Evolutionary conservation across 2,797 vertebrate genomes (phyloP), one percentile per base, ranked within the genome.

Genomic region (Cercopithecus neglectus): DNA sequence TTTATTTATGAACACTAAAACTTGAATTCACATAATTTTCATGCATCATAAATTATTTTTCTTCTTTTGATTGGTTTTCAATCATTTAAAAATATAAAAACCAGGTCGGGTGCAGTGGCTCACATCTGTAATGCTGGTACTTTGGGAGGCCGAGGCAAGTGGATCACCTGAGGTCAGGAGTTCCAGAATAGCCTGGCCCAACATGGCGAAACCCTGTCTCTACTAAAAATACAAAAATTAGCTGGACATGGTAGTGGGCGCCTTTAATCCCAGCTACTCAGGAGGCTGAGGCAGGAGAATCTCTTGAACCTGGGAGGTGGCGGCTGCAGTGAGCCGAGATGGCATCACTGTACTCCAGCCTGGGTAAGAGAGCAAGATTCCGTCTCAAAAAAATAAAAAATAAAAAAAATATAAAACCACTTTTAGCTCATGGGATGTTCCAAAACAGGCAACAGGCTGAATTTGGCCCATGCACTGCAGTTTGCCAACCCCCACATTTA

Each of bases 11-110:
- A 94, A 95, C 5, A 61, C 2, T 74, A 33, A 95, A 57, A 53
- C 87, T 44, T 39, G 1, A 88, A 82, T 87, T 94, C 26, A 95
- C n/a, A 36, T 91, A 82, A 70, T 86, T 89, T 96, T 83, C 46
- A 93, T 30, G 3, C 30, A 19, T 67, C 24, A 44, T 13, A 93
- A 83, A 93, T 30, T 72, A 80, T 11, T 75, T 12, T 67, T 74
- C 17, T 94, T 93, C 57, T 88, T 91, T 55, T 76, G 33, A 61
- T n/a, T 81, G 67, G 33, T 72, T 87, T 53, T 72, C 19, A 81
- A 70, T 13, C 75, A 89, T 50, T 74, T 96, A 80, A 91, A 95
- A 96, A 85, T 26, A 39, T 55, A 86, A 81, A 89, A 87, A n/a
- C 13, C 21, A 84, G 33, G 64, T 21, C 5, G 1, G 67, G 36